Percentiles rank a stretch among this genome's conserved stretches.
Evolutionary conservation across 2,888 invertebrate genomes (phyloP).

Genomic region (Hanleya hanleyi): DNA sequence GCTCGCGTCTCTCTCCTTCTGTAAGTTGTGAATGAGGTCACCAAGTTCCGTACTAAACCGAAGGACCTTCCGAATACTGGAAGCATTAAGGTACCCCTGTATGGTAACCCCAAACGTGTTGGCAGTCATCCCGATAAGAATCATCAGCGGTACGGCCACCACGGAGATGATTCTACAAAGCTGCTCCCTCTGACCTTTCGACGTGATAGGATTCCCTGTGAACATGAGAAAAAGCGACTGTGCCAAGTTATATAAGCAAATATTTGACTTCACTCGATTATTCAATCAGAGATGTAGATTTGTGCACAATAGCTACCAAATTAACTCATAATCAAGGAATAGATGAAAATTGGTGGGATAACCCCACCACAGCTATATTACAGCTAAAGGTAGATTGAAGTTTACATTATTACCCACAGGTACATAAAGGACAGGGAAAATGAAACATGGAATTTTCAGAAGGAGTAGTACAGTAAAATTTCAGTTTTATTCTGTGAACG

Average conservation of each 20-base stretch:
- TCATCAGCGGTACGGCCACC: constrained; percentile 53
- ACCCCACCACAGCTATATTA: no score
- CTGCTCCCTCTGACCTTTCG: constrained; percentile 56
- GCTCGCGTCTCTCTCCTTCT: constrained; percentile 61
- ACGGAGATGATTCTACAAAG: constrained; percentile 58
- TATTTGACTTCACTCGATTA: background rate
- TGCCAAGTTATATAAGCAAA: background rate
- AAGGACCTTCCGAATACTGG: constrained; percentile 28
- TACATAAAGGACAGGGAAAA: no score
- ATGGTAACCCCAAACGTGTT: constrained; percentile 45
- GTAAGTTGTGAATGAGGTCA: constrained; percentile 44
- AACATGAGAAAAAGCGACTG: background rate
- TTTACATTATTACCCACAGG: no score
- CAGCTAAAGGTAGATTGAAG: no score
- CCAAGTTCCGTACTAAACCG: constrained; percentile 42
- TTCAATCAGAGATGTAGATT: no score
- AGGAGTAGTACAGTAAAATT: no score
- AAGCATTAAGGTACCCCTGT: constrained; percentile 17
- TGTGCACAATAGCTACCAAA: no score
- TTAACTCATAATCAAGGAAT: no score
- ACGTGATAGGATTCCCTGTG: constrained; percentile 60
- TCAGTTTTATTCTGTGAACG: no score
- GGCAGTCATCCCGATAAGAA: constrained; percentile 55
- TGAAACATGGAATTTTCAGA: no score
- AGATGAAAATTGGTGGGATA: no score